Percentiles rank a stretch among this genome's conserved stretches.
phyloP scores from a whole-genome alignment of 1,140 invertebrate genomes.

The Caenorhabditis elegans region WBcel235 BX284602.5:8576501-8577000 shows the following conservation, averaged over 20 bases:
- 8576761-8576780: conserved; percentile 37
- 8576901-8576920: no score
- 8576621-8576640: conserved; percentile 46
- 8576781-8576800: conserved; percentile 51
- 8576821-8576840: conserved; percentile 12
- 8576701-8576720: not conserved
- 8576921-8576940: conserved; percentile 54
- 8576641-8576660: not conserved
- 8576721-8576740: not conserved
- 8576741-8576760: conserved; percentile 13
- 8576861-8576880: conserved; percentile 50
- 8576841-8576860: conserved; percentile 48
- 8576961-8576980: conserved; percentile 55
- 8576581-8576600: conserved; percentile 44
- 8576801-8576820: conserved; percentile 49
- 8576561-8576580: conserved; percentile 18
- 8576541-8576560: conserved; percentile 21
- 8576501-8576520: not conserved
- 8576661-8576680: not conserved
- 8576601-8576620: no score
- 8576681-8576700: no score
- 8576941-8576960: conserved; percentile 37
- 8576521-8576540: not conserved
- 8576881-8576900: no score
- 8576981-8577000: conserved; percentile 55